Conservation (phyloP, 2,888 invertebrate genomes). For the Fragum sueziense region DNA sequence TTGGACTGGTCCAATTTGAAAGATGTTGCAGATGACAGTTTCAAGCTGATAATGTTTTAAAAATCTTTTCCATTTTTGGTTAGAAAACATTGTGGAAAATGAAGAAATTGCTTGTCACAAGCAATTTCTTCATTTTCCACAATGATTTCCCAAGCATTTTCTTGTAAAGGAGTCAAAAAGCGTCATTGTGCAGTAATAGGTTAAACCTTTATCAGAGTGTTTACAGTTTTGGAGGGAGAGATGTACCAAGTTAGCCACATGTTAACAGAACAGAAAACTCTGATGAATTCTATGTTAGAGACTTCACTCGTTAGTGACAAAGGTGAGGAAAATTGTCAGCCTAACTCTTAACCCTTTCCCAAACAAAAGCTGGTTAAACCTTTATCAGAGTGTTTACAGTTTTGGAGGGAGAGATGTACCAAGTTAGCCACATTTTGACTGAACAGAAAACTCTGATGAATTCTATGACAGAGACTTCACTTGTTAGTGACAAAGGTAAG, state of each 20-base stretch:
- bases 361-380: too few relatives aligned
- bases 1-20: too few relatives aligned
- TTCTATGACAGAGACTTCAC: conserved; percentile 82
- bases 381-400: too few relatives aligned
- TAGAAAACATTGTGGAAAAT: not conserved
- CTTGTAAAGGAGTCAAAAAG: too few relatives aligned
- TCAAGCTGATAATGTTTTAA: too few relatives aligned
- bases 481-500: conserved; percentile 81
- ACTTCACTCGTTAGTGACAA: conserved; percentile 82
- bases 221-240: conserved; percentile 94
- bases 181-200: too few relatives aligned
- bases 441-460: conserved; percentile 93
- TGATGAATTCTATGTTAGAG: conserved; percentile 85
- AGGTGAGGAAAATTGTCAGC: conserved; percentile 72
- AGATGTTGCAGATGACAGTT: too few relatives aligned
- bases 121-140: not conserved
- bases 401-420: conserved; percentile 99
- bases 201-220: too few relatives aligned
- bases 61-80: too few relatives aligned
- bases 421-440: conserved; percentile 95
- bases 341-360: too few relatives aligned
- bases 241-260: conserved; percentile 98
- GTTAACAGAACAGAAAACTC: conserved; percentile 94
- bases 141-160: too few relatives aligned
- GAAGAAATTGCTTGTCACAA: not conserved